Base-by-base conservation (phyloP, 1,140 invertebrate species). In the Pseudomyrmex pallidus region DNA sequence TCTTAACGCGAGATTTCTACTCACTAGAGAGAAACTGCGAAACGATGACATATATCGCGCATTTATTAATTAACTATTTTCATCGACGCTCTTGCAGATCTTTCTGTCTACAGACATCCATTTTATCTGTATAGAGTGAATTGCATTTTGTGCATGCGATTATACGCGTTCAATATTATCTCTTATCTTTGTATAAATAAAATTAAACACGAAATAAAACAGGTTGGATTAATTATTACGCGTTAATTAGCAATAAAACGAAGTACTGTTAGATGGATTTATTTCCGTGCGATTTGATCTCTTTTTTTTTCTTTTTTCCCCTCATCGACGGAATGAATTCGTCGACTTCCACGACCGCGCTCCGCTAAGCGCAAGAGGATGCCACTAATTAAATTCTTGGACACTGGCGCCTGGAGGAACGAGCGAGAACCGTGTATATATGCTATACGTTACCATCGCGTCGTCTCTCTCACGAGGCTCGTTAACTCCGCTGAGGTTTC, bases 311-410 rank as follows among this genome's bases (percentile, higher is more conserved):
- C n/a, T n/a, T 57, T 70, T 59, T 59, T 57, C n/a, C 35, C 17
- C n/a, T 57, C 56, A 2, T 25, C 10, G 56, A 9, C 61, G 74
- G 54, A 59, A 87, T 83, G 54, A 84, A 84, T 68, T 73, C 61
- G 70, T 76, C 82, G 80, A 78, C 80, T 76, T 82, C 67, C 68
- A 62, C 67, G 57, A 63, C n/a, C 44, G 44, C 61, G 62, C 63
- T 87, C 77, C 48, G n/a, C 48, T 82, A 74, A 68, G 74, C 56
- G 70, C 84, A 88, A 70, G 70, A 87, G 64, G 82, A 82, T 85
- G 76, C 66, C 74, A 82, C 85, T 87, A 87, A 88, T 88, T 88
- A 88, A 87, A 88, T 88, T 88, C 87, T 82, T 87, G 87, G 76
- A 77, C 76, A 72, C 22, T 57, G 87, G 83, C 87, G 87, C 87